Conservation (phyloP, 2,888 invertebrate species). For the Andrena fulva region DNA sequence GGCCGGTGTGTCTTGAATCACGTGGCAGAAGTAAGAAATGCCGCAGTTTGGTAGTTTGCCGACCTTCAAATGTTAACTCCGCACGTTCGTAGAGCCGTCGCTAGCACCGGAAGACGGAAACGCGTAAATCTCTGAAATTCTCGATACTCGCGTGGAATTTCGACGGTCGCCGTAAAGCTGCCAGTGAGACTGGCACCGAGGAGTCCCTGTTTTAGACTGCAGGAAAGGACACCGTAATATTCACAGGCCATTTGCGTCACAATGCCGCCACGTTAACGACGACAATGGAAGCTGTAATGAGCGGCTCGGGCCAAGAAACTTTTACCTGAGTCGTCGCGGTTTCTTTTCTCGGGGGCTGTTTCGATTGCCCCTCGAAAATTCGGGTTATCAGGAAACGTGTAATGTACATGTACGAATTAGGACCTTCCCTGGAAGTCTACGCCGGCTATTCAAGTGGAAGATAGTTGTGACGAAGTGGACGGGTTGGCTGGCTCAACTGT, state of each 20-base stretch:
- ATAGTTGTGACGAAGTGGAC: background rate
- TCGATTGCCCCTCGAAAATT: constrained; percentile 39
- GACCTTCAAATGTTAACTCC: background rate
- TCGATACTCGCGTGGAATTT: constrained; percentile 69
- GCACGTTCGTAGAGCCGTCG: constrained; percentile 57
- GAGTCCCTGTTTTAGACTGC: constrained; percentile 29
- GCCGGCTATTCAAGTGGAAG: background rate
- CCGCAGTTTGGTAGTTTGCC: no score
- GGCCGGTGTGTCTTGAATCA: no score
- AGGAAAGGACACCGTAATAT: constrained; percentile 69
- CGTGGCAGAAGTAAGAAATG: no score
- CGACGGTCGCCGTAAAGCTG: constrained; percentile 67
- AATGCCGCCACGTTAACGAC: constrained; percentile 74
- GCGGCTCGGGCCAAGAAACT: constrained; percentile 70
- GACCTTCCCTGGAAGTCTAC: background rate
- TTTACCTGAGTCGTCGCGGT: constrained; percentile 60
- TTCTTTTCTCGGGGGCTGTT: constrained; percentile 23
- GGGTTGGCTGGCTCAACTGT: background rate
- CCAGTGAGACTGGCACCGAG: constrained; percentile 34
- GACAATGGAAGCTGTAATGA: constrained; percentile 73
- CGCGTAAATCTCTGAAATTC: constrained; percentile 71
- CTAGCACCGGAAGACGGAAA: constrained; percentile 71
- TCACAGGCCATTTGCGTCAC: constrained; percentile 75
- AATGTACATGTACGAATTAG: constrained; percentile 6
- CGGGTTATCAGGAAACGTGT: constrained; percentile 18